Conservation (phyloP, 35 echinoderm and acorn worm genomes). For the Lytechinus variegatus region DNA sequence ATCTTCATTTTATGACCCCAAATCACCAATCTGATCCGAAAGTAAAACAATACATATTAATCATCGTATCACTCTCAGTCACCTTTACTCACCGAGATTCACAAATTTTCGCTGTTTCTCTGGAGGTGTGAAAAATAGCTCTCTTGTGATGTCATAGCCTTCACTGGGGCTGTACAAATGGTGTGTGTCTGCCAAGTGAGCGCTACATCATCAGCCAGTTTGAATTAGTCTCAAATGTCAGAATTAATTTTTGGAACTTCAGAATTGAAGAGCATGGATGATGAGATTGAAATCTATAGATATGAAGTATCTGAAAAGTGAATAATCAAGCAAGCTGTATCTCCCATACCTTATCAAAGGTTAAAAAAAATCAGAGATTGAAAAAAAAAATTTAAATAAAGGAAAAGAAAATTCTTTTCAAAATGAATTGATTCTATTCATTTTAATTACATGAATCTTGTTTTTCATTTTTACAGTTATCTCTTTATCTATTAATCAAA, state of each 20-base stretch:
- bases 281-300: too few relatives aligned
- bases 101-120: not conserved
- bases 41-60: not conserved
- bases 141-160: not conserved
- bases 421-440: too few relatives aligned
- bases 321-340: too few relatives aligned
- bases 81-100: not conserved
- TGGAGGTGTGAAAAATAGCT: not conserved
- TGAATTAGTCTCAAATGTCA: not conserved
- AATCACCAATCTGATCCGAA: not conserved
- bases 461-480: too few relatives aligned
- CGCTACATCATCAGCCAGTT: not conserved
- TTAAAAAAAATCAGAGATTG: too few relatives aligned
- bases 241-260: not conserved
- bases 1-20: not conserved
- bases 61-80: not conserved
- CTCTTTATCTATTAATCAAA: too few relatives aligned
- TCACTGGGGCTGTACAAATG: not conserved
- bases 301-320: too few relatives aligned
- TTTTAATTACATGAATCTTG: too few relatives aligned
- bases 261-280: not conserved
- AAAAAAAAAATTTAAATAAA: too few relatives aligned
- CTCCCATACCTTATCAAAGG: too few relatives aligned
- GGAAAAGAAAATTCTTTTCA: too few relatives aligned
- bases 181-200: not conserved